Percentiles rank a stretch among this genome's conserved stretches.
Evolutionary conservation across 1,140 invertebrate genomes (phyloP).

Genomic region (Leucophenga varia): DNA sequence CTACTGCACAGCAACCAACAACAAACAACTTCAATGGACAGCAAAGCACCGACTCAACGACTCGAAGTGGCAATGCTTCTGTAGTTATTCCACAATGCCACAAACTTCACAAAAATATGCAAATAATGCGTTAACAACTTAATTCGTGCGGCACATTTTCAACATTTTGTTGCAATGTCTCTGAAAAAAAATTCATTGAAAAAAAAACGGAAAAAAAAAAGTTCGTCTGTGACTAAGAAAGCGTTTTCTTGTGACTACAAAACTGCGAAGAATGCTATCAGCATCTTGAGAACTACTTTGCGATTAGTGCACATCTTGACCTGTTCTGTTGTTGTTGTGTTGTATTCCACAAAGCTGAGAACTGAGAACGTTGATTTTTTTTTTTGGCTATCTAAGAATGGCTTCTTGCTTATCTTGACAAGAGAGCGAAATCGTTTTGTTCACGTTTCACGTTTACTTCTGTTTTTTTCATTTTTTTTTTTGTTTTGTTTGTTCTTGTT

Average conservation of each 20-base stretch:
- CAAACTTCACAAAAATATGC: conserved; percentile 35
- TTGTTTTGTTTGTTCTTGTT: background rate
- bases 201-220: conserved; percentile 1
- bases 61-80: no score
- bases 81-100: no score
- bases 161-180: conserved; percentile 2
- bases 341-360: conserved; percentile 6
- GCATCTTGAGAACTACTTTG: conserved; percentile 15
- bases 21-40: no score
- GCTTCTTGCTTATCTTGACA: conserved; percentile 31
- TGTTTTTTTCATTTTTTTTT: background rate
- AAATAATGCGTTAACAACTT: conserved; percentile 56
- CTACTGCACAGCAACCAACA: no score
- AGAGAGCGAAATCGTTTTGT: conserved; percentile 42
- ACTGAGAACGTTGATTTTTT: background rate
- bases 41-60: no score
- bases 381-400: background rate
- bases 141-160: conserved; percentile 31
- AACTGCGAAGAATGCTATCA: no score
- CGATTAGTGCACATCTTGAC: conserved; percentile 48
- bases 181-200: background rate
- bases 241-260: no score
- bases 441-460: conserved; percentile 19
- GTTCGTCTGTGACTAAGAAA: no score
- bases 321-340: conserved; percentile 19